These are phyloP conservation scores for Charadrius vociferus DNA, from an alignment of 2,113 vertebrate genomes.

Conservation along the genomic window DNA sequence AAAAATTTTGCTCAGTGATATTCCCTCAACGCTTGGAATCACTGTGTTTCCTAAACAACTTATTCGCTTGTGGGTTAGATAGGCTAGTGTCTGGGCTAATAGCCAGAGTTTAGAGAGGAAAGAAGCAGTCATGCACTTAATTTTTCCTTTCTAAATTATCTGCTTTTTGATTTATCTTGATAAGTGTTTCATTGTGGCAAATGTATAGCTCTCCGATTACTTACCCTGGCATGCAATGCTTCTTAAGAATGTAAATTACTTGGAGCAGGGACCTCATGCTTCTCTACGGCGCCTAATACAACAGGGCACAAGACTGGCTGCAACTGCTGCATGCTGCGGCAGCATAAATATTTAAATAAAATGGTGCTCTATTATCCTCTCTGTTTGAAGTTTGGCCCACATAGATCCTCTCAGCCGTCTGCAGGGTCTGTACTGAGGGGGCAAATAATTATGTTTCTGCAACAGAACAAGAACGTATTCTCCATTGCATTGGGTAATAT, in stretches of 20 bases:
- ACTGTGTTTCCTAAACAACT: background rate
- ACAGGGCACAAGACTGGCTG: background rate
- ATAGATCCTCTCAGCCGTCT: background rate
- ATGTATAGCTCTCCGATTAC: background rate
- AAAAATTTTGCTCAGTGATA: background rate
- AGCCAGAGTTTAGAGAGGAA: background rate
- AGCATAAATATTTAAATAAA: slow-evolving; percentile 1
- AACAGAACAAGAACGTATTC: background rate
- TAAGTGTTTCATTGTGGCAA: background rate
- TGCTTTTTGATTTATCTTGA: slow-evolving; percentile 9
- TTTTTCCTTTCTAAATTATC: background rate
- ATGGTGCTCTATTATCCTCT: background rate
- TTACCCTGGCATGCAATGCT: background rate
- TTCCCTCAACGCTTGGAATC: background rate
- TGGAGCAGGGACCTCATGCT: background rate
- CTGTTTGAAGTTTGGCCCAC: background rate
- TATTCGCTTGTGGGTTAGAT: background rate
- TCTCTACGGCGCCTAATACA: background rate
- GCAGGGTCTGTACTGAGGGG: background rate
- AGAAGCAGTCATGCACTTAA: background rate
- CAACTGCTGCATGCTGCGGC: background rate
- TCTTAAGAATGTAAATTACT: background rate
- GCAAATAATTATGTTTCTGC: background rate
- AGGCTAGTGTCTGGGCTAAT: slow-evolving; percentile 8
- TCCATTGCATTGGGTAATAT: background rate